Evolutionary conservation across 2,888 invertebrate genomes (phyloP).

Genomic region (Sycophila texana): DNA sequence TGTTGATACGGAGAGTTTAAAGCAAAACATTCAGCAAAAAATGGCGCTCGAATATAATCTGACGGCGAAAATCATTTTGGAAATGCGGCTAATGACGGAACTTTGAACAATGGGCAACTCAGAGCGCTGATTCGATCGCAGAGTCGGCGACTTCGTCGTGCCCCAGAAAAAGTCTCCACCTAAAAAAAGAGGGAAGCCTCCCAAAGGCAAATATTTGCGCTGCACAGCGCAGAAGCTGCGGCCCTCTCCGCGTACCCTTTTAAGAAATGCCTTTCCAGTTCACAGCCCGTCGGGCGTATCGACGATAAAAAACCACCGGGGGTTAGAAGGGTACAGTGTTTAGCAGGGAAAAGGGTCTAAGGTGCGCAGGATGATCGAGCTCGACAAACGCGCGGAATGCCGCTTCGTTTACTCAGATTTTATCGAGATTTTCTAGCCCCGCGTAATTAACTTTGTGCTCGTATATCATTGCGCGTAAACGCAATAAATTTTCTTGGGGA

Average conservation of each 20-base stretch:
- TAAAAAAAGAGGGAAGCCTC: neutral
- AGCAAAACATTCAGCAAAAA: too few relatives aligned
- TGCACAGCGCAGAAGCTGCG: slow-evolving; percentile 12
- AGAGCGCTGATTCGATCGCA: too few relatives aligned
- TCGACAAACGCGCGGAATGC: neutral
- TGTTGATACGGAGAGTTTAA: too few relatives aligned
- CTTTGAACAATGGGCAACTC: too few relatives aligned
- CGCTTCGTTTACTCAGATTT: neutral
- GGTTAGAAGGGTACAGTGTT: neutral
- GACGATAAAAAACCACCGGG: neutral
- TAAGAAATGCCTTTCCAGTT: slow-evolving; percentile 19
- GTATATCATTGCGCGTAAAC: too few relatives aligned
- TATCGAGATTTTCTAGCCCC: neutral
- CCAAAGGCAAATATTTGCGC: slow-evolving; percentile 36
- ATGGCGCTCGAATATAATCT: too few relatives aligned
- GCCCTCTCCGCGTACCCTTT: neutral
- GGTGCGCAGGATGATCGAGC: neutral
- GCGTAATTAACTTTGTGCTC: too few relatives aligned
- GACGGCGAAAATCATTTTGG: too few relatives aligned
- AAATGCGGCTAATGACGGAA: too few relatives aligned
- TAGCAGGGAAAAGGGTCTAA: neutral
- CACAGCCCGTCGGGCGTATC: slow-evolving; percentile 3
- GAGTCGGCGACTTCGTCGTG: neutral
- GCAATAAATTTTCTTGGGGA: too few relatives aligned
- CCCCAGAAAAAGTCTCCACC: slow-evolving; percentile 1